Evolutionary conservation across 2,113 vertebrate species (phyloP), one percentile per base, ranked within the genome.

Genomic region (Rynchops niger): DNA sequence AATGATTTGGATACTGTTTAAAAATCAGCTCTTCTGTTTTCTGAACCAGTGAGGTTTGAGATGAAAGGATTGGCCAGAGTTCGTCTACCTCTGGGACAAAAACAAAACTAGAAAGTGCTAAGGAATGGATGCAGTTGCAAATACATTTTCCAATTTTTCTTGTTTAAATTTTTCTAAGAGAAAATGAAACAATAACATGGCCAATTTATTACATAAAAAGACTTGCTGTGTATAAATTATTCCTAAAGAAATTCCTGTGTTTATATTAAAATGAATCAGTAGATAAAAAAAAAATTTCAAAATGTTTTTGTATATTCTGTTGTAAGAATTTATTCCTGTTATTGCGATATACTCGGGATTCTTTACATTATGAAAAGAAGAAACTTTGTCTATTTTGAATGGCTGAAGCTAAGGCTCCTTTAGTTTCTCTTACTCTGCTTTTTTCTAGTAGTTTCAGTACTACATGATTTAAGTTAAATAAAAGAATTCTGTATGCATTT

Each of bases 401-500:
- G 98, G 98, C 98, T 98, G 97, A 98, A 98, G 98, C 98, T 98
- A 98, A 98, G 97, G 97, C 98, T 97, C 98, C 94, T 98, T 98
- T 98, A 98, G 98, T 98, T 98, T 98, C 98, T 98, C 98, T 98
- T 98, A 98, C 98, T 98, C 98, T 98, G 98, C 98, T 98, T 99
- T 99, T 99, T 98, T 98, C 98, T 99, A 99, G 98, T 99, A 98
- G 98, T 98, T 98, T 97, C 98, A 99, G 98, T 98, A 98, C 98
- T 98, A 98, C 98, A 98, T 98, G 98, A 98, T 98, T 98, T 99
- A 98, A 98, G 98, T 99, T 99, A 98, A 99, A 98, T 98, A 98
- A 99, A 99, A 97, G 95, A 98, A 98, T 98, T 98, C 98, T 98
- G 98, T 98, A 99, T 98, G 98, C 98, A 98, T 91, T 90, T 96